A percentile compares a stretch with the other conserved stretches of the same genome.
These are phyloP conservation scores for Linnaemya vulpina DNA, from an alignment of 2,888 invertebrate species.

Conservation along the genomic window DNA sequence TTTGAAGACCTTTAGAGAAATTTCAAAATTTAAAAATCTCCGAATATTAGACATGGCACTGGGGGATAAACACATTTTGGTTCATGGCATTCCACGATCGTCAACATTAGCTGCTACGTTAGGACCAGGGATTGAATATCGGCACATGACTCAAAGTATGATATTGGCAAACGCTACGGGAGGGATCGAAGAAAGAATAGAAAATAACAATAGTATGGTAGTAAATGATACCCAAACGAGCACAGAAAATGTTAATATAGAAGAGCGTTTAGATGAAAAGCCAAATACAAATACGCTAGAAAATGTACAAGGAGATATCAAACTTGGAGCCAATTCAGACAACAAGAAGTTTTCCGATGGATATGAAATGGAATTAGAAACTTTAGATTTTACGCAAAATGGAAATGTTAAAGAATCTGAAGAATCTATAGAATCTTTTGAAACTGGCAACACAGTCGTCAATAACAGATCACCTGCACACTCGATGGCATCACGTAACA, in stretches of 20 bases:
- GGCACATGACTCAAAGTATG: constrained; percentile 77
- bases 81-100: constrained; percentile 80
- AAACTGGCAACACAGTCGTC: constrained; percentile 36
- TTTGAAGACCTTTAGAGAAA: constrained; percentile 82
- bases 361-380: background rate
- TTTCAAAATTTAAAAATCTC: constrained; percentile 82
- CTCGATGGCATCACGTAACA: constrained; percentile 75
- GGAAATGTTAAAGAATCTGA: constrained; percentile 27
- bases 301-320: background rate
- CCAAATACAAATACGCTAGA: constrained; percentile 72
- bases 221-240: constrained; percentile 51
- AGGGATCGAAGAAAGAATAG: constrained; percentile 71
- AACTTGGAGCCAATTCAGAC: background rate
- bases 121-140: constrained; percentile 74
- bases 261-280: constrained; percentile 61
- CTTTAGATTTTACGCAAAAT: background rate
- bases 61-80: constrained; percentile 81
- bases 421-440: constrained; percentile 37
- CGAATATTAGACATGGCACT: constrained; percentile 81
- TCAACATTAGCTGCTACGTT: constrained; percentile 76
- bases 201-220: constrained; percentile 62
- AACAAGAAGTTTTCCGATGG: background rate
- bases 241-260: background rate
- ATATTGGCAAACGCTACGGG: constrained; percentile 75
- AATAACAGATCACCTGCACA: constrained; percentile 74